Evolutionary conservation across 2,888 invertebrate genomes (phyloP), one percentile per base, ranked within the genome.

Genomic region (Buathra laborator): DNA sequence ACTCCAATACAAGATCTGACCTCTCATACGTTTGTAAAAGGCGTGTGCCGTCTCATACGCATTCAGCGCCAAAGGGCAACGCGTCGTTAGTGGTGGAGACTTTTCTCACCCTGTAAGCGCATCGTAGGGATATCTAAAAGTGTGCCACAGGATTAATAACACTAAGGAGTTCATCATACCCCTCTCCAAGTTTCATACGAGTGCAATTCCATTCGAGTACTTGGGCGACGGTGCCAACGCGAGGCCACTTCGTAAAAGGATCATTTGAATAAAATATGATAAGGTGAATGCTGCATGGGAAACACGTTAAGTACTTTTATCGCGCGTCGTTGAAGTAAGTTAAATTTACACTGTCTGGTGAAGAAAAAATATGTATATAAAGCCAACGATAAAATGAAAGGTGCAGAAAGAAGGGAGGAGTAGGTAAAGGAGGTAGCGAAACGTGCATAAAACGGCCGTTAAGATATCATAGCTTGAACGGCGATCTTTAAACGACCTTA

Each of bases 371-470:
- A 29, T 32, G 14, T 12, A 14, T n/a, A 32, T 29, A n/a, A 62
- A 32, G 32, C 62, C 14, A 6, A 14, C 37, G 62, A 62, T 62
- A 62, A 62, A 62, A 32, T 62, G 32, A 14, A 32, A 29, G 62
- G 14, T 14, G 12, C 29, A 7, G 62, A n/a, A 29, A n/a, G 32
- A 62, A 59, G 19, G 24, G 29, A 62, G n/a, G n/a, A 0, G 29
- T 24, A 14, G 59, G n/a, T 6, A 24, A 14, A 14, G 59, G n/a
- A 62, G 29, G 32, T 12, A 32, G 62, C 12, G 62, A 10, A 14
- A 3, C 32, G 62, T 62, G 62, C 29, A 62, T 62, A 62, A 62
- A 62, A 62, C 32, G 32, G 14, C 62, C 29, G 32, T 62, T 62
- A 62, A 62, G 62, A 32, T 29, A 32, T 62, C 62, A 7, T 32